Evolutionary conservation across 2,888 invertebrate genomes (phyloP).

Genomic region (Plutella xylostella): DNA sequence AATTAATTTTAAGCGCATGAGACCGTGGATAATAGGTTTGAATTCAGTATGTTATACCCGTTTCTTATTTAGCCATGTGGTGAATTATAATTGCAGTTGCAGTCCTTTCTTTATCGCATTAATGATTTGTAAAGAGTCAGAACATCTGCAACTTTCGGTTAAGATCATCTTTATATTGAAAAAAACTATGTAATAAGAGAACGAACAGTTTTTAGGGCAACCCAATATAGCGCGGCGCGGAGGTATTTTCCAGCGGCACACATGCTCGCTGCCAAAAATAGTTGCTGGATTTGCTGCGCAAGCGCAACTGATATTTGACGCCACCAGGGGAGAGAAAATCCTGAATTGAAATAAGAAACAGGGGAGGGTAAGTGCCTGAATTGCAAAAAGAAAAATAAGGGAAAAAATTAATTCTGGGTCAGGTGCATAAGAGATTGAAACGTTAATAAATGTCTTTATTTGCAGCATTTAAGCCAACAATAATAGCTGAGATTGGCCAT

Average conservation of each 20-base stretch:
- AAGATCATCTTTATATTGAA: too few relatives aligned
- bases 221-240: slow-evolving; percentile 51
- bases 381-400: too few relatives aligned
- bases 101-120: neutral
- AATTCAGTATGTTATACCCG: slow-evolving; percentile 23
- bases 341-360: too few relatives aligned
- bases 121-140: neutral
- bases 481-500: too few relatives aligned
- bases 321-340: too few relatives aligned
- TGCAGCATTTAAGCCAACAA: too few relatives aligned
- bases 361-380: too few relatives aligned
- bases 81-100: neutral
- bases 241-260: slow-evolving; percentile 58
- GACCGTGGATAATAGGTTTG: slow-evolving; percentile 35
- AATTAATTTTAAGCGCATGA: slow-evolving; percentile 37
- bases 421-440: too few relatives aligned
- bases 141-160: too few relatives aligned
- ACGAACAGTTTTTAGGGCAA: slow-evolving; percentile 49
- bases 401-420: too few relatives aligned
- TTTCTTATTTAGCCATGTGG: neutral
- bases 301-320: slow-evolving; percentile 37
- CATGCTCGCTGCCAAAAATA: slow-evolving; percentile 59
- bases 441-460: too few relatives aligned
- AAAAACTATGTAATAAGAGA: slow-evolving; percentile 37
- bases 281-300: slow-evolving; percentile 32